Evolutionary conservation across 2,888 invertebrate species (phyloP).

Genomic region (Pseudococcus viburni): DNA sequence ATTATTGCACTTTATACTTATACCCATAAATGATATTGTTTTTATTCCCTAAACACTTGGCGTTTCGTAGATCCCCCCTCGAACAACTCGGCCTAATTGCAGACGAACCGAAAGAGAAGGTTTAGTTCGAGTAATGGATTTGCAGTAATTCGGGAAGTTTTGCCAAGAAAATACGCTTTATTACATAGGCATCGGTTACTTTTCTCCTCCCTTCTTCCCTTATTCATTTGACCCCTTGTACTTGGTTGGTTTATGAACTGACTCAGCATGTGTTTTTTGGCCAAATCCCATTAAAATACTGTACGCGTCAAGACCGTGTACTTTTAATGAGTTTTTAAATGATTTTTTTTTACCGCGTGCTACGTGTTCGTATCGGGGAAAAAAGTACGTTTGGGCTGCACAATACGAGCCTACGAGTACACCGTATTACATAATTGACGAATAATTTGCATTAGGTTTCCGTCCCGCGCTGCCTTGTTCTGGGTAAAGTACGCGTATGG

Average conservation of each 20-base stretch:
- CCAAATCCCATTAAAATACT: not conserved
- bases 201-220: too few species aligned
- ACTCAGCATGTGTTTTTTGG: constrained; percentile 42
- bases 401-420: not conserved
- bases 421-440: constrained; percentile 1
- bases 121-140: not conserved
- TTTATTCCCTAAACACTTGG: not conserved
- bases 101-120: not conserved
- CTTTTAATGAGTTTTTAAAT: constrained; percentile 47
- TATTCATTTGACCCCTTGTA: not conserved
- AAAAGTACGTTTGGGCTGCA: not conserved
- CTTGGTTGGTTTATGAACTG: not conserved
- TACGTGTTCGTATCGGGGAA: not conserved
- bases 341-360: constrained; percentile 7
- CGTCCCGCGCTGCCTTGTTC: not conserved
- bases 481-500: too few species aligned
- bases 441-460: constrained; percentile 14
- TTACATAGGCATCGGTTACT: not conserved
- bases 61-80: not conserved
- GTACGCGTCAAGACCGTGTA: not conserved
- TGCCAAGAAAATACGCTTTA: constrained; percentile 39
- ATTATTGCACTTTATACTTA: too few species aligned
- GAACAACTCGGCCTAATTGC: not conserved
- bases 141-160: constrained; percentile 11
- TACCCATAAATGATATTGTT: too few species aligned